Base-by-base conservation (phyloP, 2,797 vertebrate genomes). In the Selene dorsalis region DNA sequence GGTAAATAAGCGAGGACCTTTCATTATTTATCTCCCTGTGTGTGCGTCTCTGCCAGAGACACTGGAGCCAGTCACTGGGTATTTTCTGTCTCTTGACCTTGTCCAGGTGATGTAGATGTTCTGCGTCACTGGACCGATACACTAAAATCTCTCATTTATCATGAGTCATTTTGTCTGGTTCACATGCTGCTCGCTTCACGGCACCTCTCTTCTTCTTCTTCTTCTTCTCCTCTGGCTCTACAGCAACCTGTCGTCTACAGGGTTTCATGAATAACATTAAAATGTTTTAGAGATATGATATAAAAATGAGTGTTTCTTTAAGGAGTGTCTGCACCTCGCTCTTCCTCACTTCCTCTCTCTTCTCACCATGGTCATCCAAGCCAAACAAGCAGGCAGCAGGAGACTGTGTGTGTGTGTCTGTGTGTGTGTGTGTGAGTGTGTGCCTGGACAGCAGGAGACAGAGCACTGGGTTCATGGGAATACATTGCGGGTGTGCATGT, bases 401-500 rank as follows among this genome's bases (percentile, higher is more conserved):
- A 32, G 67, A 58, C n/a, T 69, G 53, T 52, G 55, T 75, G 55
- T 70, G 61, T 62, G 48, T 38, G 10, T 48, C 43, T 63, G 64
- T 59, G 69, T 71, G 64, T 74, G 61, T 62, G 48, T 38, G 10
- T 48, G 41, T 68, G 50, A 58, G 64, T 59, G 69, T 71, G 64
- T 70, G 70, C 48, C 55, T 63, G 68, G 82, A 82, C 86, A 80
- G 86, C 80, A 69, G 81, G 86, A 81, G 84, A 67, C 71, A 32
- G 88, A 84, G 84, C 89, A 89, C 69, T 53, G 85, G 76, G 89
- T 90, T 90, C 89, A 89, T 87, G 89, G 83, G 86, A 90, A 89
- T 85, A 75, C 52, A 56, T 24, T 55, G 73, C 62, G 67, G 60
- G 63, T 77, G 69, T 60, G 41, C 66, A 55, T 64, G 58, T 86